Evolutionary conservation across 2,888 invertebrate species (phyloP), one percentile per base, ranked within the genome.

Genomic region (Amphimallon solstitiale): DNA sequence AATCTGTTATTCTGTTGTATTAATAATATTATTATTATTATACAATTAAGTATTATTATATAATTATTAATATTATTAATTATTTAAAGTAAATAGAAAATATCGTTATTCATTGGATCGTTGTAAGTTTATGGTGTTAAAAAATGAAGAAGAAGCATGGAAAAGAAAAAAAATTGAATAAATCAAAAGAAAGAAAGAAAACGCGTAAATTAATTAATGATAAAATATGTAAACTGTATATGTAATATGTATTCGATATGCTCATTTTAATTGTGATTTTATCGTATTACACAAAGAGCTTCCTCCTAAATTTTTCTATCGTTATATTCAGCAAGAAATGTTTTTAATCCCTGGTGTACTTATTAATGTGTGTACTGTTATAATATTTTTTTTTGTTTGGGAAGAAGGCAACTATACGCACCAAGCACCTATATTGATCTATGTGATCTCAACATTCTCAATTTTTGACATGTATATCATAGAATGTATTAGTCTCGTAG

Each of bases 391-490:
- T 51, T 45, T 69, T 69, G 65, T 72, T 51, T 10, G 40, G 40
- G 60, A 60, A 65, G 60, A 66, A 68, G 67, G 68, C 59, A 64
- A 67, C 64, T 72, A 68, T 70, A 63, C 40, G 73, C 73, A 73
- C 40, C 67, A 49, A 66, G 61, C 61, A 66, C 61, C 51, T 51
- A 60, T 40, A 17, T 51, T 61, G 65, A 66, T 75, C 70, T 68
- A 72, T 75, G 75, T 77, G 79, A 79, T 79, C 79, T 79, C 78
- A 78, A 72, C 69, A 74, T 73, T 76, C 75, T 75, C 72, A 75
- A 73, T 76, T 75, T 64, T 75, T 74, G 73, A 75, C 75, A 75
- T 77, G 75, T 76, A 73, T 74, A 75, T 75, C 74, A 72, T 77
- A 75, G 75, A 72, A 71, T 74, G 73, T 77, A 76, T 74, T 73